Conservation (phyloP, 2,888 invertebrate species). For the Liopterus haemorrhoidalis region DNA sequence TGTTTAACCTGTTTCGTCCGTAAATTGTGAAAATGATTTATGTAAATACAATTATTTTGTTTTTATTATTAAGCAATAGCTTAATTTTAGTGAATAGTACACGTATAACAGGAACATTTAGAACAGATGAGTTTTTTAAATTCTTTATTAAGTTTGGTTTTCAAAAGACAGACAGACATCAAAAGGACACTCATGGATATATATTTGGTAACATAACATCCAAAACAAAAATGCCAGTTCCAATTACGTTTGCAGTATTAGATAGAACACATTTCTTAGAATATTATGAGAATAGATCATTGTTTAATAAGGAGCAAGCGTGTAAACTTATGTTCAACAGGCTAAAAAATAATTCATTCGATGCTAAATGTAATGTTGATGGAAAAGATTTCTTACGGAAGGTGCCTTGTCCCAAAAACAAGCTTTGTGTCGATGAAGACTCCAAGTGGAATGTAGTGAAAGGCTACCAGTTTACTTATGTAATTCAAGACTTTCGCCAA, state of each 20-base stretch:
- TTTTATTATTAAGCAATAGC: conserved; percentile 30
- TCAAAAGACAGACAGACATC: conserved; percentile 87
- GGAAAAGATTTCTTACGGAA: conserved; percentile 74
- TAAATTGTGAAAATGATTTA: conserved; percentile 21
- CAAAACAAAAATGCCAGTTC: conserved; percentile 56
- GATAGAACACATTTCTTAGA: conserved; percentile 84
- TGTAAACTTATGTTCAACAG: conserved; percentile 84
- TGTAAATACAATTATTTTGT: conserved; percentile 29
- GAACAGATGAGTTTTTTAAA: conserved; percentile 73
- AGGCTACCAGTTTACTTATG: conserved; percentile 89
- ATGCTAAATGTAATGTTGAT: conserved; percentile 70
- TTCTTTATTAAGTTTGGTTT: conserved; percentile 94
- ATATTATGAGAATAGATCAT: conserved; percentile 75
- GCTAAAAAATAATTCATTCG: conserved; percentile 76
- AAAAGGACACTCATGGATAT: conserved; percentile 83
- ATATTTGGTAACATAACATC: conserved; percentile 94
- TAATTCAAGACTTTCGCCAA: conserved; percentile 80
- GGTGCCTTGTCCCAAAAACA: conserved; percentile 73
- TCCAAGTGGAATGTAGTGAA: conserved; percentile 76
- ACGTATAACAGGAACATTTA: conserved; percentile 60
- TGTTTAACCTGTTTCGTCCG: conserved; percentile 21
- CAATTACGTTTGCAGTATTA: conserved; percentile 81
- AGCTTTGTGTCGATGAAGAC: conserved; percentile 83
- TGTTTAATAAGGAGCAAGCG: conserved; percentile 61
- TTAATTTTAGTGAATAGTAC: conserved; percentile 41